phyloP scores from a whole-genome alignment of 30 jellyfish, hydroid and myxozoan genomes.

The Rhopilema esculentum region DNA sequence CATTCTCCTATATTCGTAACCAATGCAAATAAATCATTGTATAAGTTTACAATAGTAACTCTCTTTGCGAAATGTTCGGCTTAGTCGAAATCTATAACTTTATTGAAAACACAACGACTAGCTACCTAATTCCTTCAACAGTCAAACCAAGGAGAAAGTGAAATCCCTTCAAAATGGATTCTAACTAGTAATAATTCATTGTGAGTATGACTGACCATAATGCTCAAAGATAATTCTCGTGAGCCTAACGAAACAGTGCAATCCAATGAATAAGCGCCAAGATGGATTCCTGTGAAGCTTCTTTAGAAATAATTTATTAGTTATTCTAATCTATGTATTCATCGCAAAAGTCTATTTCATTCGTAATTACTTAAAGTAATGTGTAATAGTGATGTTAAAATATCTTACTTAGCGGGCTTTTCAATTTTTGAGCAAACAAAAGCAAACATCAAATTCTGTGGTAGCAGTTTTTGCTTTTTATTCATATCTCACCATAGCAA shows the following conservation, averaged over 20 bases:
- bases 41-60: not conserved
- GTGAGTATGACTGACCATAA: slow-evolving; percentile 10
- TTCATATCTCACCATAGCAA: slow-evolving; percentile 35
- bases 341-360: slow-evolving; percentile 1
- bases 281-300: slow-evolving; percentile 25
- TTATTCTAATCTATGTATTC: slow-evolving; percentile 16
- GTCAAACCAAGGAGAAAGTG: not conserved
- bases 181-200: not conserved
- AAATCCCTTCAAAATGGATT: not conserved
- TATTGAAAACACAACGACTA: not conserved
- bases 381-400: slow-evolving; percentile 22
- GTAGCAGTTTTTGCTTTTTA: slow-evolving; percentile 33
- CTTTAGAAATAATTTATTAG: slow-evolving; percentile 28
- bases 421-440: slow-evolving; percentile 25
- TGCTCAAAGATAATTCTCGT: not conserved
- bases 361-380: slow-evolving; percentile 22
- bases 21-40: not conserved
- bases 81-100: not conserved
- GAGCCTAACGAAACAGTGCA: slow-evolving; percentile 8
- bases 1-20: not conserved
- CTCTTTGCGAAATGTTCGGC: not conserved
- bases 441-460: slow-evolving; percentile 21
- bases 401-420: slow-evolving; percentile 42
- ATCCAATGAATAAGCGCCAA: slow-evolving; percentile 8
- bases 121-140: not conserved